A percentile compares a stretch with the other conserved stretches of the same genome.
Evolutionary conservation across 2,113 vertebrate species (phyloP).

Genomic region (Leptobrachium ailaonicum): DNA sequence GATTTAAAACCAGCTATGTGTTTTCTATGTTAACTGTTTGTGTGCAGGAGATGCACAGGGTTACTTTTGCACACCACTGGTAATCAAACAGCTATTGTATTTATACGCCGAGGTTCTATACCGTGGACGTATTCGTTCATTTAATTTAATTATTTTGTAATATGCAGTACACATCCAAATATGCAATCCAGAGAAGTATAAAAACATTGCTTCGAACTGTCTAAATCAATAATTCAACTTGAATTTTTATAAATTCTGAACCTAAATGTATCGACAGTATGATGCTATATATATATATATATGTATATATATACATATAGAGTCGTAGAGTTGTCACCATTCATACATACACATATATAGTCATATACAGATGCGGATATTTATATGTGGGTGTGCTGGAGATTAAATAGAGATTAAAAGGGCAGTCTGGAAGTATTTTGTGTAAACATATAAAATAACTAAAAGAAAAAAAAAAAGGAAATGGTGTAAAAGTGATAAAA

Average conservation of each 20-base stretch:
- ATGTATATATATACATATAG: constrained; percentile 50
- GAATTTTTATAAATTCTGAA: constrained; percentile 28
- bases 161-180: constrained; percentile 58
- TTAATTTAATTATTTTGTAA: constrained; percentile 54
- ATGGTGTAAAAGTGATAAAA: constrained; percentile 65
- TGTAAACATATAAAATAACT: constrained; percentile 40
- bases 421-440: constrained; percentile 59
- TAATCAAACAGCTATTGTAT: constrained; percentile 46
- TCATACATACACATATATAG: constrained; percentile 35
- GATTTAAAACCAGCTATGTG: constrained; percentile 11
- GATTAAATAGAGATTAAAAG: constrained; percentile 30
- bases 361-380: constrained; percentile 56
- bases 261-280: neutral
- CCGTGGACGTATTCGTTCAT: constrained; percentile 52
- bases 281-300: constrained; percentile 27
- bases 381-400: constrained; percentile 62
- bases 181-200: constrained; percentile 54
- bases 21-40: constrained; percentile 45
- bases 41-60: too few relatives aligned
- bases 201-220: constrained; percentile 8
- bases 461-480: constrained; percentile 44
- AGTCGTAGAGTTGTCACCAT: constrained; percentile 20
- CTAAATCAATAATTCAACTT: constrained; percentile 5
- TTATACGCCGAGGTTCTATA: constrained; percentile 55
- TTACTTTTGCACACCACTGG: too few relatives aligned